Evolutionary conservation across 2,113 vertebrate genomes (phyloP), one percentile per base, ranked within the genome.

Genomic region (Cyanistes caeruleus): DNA sequence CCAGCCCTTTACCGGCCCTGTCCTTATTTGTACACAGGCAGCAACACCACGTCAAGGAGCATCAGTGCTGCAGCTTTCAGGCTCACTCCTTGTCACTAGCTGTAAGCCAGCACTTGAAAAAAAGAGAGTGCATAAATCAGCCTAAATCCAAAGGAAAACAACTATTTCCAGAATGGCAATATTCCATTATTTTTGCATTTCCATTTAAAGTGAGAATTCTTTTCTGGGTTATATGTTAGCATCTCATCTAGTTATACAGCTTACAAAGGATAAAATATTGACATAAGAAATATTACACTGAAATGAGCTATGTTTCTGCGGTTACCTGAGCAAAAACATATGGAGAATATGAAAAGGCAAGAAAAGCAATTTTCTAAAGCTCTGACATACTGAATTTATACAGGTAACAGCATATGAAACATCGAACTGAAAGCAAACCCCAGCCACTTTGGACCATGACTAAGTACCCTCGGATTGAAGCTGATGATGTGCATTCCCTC

Each of bases 1-100:
- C 27, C 41, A 69, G 56, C 5, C 30, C 28, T 56, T 74, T 24
- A 35, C 37, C 15, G 0, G 0, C 16, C 27, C 17, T 10, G 0
- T 80, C 49, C 67, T 86, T 55, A 37, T 83, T 76, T 94, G 83
- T 58, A 80, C n/a, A 22, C 86, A 86, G 49, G 55, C 68, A 80
- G 68, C 55, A 87, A 30, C 41, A 30, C 37, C 80, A 28, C 0
- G 1, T 27, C 59, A 74, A 62, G 55, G 55, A 65, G 9, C 51
- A 56, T 18, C 15, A 22, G 21, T 16, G 28, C 24, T 83, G 53
- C 53, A 60, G 58, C 63, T 89, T 83, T 84, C 72, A 69, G 55
- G n/a, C 37, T 96, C 12, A 30, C 6, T 44, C 20, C 17, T 41
- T 35, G 39, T 25, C 33, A 62, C 37, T 3, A n/a, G 44, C 17